Evolutionary conservation across 2,888 invertebrate genomes (phyloP), one percentile per base, ranked within the genome.

Genomic region (Athrips mouffetella): DNA sequence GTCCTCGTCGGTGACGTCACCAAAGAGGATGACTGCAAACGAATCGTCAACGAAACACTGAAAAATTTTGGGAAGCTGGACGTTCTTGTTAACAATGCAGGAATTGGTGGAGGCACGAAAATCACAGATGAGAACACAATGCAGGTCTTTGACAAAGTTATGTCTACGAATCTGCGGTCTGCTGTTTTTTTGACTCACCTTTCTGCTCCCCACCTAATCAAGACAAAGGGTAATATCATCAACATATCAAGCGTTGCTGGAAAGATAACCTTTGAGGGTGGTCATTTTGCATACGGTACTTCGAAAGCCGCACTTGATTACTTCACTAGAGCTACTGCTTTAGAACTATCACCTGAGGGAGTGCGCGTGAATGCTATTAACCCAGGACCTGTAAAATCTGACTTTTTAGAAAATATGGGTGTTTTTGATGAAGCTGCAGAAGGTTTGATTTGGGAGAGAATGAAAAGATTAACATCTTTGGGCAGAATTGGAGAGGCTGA

Each of bases 301-400:
- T 53, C 57, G 0, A 64, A 62, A 31, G 61, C 58, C n/a, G 57
- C 41, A 6, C 15, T 65, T 0, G 49, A 54, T 30, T 54, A 58
- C 27, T 69, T 69, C 37, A 60, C 66, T 3, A 52, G 58, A 10
- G 44, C 47, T n/a, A 51, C 52, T 10, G 67, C 66, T 8, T 75
- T 96, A 44, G 96, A 94, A 63, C 74, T 94, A 33, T 94, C 92
- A 7, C 29, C 42, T 5, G 42, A 57, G 18, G 61, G 60, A 0
- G 59, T 66, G 1, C 52, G 66, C 44, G 65, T 64, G 2, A 65
- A 66, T 30, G 40, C 44, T 2, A 94, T 50, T 2, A 50, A 46
- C 15, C 50, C 50, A 15, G 50, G 50, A 21, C 50, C 50, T 11
- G 47, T 47, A 27, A 42, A 44, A 8, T 42, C 42, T 6, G 47